Conservation (phyloP, 2,113 vertebrate genomes). For the Labeo rohita region DNA sequence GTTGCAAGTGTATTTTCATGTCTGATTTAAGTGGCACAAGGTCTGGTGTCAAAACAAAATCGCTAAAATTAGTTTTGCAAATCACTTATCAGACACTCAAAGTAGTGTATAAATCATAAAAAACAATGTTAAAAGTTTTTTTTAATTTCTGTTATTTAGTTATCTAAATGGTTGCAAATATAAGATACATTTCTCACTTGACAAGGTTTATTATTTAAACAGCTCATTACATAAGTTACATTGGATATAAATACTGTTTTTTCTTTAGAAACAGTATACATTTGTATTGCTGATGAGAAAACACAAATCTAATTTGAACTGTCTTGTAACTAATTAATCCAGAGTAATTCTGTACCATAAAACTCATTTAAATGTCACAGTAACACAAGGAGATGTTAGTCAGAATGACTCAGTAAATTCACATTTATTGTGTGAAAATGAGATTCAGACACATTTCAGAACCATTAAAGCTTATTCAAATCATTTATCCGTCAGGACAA, state of each 20-base stretch:
- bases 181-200: not conserved
- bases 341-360: not conserved
- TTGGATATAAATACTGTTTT: not conserved
- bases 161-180: not conserved
- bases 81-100: not conserved
- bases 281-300: not conserved
- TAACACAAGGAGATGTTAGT: not conserved
- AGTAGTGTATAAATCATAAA: not conserved
- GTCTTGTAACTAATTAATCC: not conserved
- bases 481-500: not conserved
- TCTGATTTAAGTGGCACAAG: not conserved
- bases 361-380: not conserved
- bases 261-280: not conserved
- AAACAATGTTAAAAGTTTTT: not conserved
- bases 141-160: not conserved
- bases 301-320: not conserved
- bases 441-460: not conserved
- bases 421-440: not conserved
- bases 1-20: too few species aligned
- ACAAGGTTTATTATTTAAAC: not conserved
- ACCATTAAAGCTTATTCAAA: not conserved
- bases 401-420: not conserved
- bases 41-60: not conserved
- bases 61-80: not conserved
- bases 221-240: not conserved